Evolutionary conservation across 1,140 invertebrate genomes (phyloP).

Genomic region (Drosophila micromelanica): DNA sequence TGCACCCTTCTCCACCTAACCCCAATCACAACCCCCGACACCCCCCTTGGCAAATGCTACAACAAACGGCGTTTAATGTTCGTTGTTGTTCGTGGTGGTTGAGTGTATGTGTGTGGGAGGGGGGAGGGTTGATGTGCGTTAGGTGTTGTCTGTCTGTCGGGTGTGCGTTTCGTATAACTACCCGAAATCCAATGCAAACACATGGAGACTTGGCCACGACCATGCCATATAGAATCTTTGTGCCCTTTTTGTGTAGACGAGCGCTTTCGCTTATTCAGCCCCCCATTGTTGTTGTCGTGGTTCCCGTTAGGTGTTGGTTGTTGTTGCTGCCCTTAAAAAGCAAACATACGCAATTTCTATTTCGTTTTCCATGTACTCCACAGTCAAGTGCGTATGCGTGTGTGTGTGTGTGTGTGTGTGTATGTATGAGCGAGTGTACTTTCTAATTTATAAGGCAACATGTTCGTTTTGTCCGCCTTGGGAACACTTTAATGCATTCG

Average conservation of each 20-base stretch:
- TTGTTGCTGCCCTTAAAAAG: slow-evolving; percentile 34
- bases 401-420: slow-evolving; percentile 6
- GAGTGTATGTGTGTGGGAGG: slow-evolving; percentile 5
- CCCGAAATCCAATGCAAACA: slow-evolving; percentile 56
- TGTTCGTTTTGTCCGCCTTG: slow-evolving; percentile 56
- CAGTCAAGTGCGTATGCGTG: slow-evolving; percentile 23
- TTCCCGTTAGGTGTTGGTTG: slow-evolving; percentile 20
- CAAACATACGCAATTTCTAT: slow-evolving; percentile 74
- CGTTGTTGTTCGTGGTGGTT: slow-evolving; percentile 23
- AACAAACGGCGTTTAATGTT: slow-evolving; percentile 65
- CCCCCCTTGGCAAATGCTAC: slow-evolving; percentile 43
- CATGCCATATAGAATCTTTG: slow-evolving; percentile 32
- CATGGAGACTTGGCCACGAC: slow-evolving; percentile 18
- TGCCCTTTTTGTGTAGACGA: slow-evolving; percentile 28
- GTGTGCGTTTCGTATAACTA: slow-evolving; percentile 46
- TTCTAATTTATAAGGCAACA: slow-evolving; percentile 72
- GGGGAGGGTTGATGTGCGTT: not conserved
- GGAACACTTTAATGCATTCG: slow-evolving; percentile 63
- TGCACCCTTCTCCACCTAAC: not conserved
- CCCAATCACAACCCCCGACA: too few relatives aligned
- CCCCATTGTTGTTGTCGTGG: slow-evolving; percentile 27
- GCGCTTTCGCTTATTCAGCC: slow-evolving; percentile 53
- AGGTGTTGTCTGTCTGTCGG: slow-evolving; percentile 7
- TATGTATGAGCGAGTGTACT: slow-evolving; percentile 39
- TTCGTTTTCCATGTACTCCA: slow-evolving; percentile 43